Base-by-base conservation (phyloP, 2,797 vertebrate species). In the Pelobates cultripes region DNA sequence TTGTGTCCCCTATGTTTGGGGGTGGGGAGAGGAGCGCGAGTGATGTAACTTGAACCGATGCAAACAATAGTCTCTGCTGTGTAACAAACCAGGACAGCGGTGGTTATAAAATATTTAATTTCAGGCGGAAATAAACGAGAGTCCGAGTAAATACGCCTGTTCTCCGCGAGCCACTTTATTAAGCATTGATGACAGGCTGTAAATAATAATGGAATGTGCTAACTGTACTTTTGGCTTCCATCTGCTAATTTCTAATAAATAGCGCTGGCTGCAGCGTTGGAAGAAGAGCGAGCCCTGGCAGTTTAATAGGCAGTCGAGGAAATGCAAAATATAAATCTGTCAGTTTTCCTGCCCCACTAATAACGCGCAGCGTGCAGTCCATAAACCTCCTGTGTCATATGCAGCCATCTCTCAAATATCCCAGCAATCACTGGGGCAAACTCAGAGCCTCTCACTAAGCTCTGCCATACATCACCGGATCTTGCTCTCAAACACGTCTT, bases 181-280 rank as follows among this genome's bases (percentile, higher is more conserved):
- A 82, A 67, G 42, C 74, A 43, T 15, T 77, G 69, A 77, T 57
- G 74, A 72, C 74, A 55, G 74, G 80, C 80, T 40, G 80, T 82
- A 82, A 82, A 82, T 82, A 77, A 53, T 71, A 51, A 64, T 53
- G 61, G 74, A n/a, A 61, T 14, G 43, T 57, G 69, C 9, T 57
- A 77, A 82, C 80, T 45, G 74, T 73, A 77, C 74, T 71, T 82
- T 82, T 82, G 67, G 68, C 73, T 66, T 44, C 80, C 75, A 81
- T 81, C 72, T 81, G 80, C 76, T 82, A 82, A 82, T 82, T 82
- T 15, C 51, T 73, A 77, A 82, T 82, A 82, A 82, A 82, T 82
- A 71, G 73, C 69, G 67, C 57, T n/a, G 73, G 79, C 57, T 68
- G 79, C 28, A 3, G 79, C 40, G 17, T 42, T 40, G 71, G 72